Evolutionary conservation across 2,888 invertebrate species (phyloP), one percentile per base, ranked within the genome.

Genomic region (Drosophila paramelanica): DNA sequence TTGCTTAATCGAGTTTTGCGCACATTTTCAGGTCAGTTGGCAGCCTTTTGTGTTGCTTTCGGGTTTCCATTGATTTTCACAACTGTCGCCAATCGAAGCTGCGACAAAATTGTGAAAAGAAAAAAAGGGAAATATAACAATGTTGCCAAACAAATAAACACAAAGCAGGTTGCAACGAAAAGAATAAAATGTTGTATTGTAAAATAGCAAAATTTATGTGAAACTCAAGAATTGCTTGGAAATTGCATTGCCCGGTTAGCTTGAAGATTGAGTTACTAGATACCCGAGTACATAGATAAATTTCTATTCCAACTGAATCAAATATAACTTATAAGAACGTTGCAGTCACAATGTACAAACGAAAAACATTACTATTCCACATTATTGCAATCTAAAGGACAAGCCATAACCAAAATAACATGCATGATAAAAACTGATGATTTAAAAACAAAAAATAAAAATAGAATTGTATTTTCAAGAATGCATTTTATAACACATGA

Each of bases 1-100:
- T 88, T 83, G 73, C 81, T 84, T 88, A 84, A 84, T 89, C 81
- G 79, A 86, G 78, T 87, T 84, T 64, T 52, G 70, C 57, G 43
- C 61, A 71, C 78, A 84, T 83, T 84, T 84, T 87, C 89, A 78
- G 84, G 84, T 88, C 89, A 82, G 72, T 77, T 88, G 86, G 86
- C 82, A 67, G 74, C 77, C 74, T 77, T 77, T 86, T 80, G 77
- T 83, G 45, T 50, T 56, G 43, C 42, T 50, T 43, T 57, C 55
- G 47, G 27, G 55, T 52, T 58, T 58, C 65, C 46, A 82, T 87
- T 76, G 88, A 84, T 81, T 73, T 73, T 43, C 36, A 36, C 67
- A 73, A 65, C 66, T 64, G 68, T 61, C 73, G 73, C 75, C 73
- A 59, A 41, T 67, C 33, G 43, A 57, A 62, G 25, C 43, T 66